Conservation (phyloP, 2,888 invertebrate species). For the Rosalia funebris region DNA sequence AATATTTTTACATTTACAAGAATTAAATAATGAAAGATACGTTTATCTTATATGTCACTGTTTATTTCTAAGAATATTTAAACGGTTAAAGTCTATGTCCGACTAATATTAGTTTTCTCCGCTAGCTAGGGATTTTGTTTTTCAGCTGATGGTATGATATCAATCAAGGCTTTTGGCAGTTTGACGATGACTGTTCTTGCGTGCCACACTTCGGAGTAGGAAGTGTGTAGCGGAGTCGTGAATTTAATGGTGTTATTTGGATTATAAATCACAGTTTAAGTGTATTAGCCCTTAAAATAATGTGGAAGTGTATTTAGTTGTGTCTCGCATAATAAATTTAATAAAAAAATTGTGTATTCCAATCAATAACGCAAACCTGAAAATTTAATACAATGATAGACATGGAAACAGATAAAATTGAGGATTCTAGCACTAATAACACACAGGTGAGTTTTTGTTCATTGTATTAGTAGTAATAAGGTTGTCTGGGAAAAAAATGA, state of each 20-base stretch:
- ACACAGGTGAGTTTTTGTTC: constrained; percentile 68
- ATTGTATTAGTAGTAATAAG: background rate
- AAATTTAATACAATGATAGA: constrained; percentile 70
- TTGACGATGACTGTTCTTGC: constrained; percentile 41
- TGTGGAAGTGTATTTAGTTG: constrained; percentile 39
- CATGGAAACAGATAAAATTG: constrained; percentile 94
- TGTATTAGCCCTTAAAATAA: constrained; percentile 31
- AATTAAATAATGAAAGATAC: too few relatives aligned
- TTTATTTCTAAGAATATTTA: too few relatives aligned
- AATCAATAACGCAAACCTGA: constrained; percentile 41
- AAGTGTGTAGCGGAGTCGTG: constrained; percentile 38
- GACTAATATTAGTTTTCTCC: background rate
- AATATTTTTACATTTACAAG: too few relatives aligned
- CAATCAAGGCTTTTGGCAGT: constrained; percentile 38
- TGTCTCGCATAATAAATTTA: constrained; percentile 10
- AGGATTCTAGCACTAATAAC: constrained; percentile 76
- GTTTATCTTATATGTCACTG: too few relatives aligned
- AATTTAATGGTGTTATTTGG: constrained; percentile 32
- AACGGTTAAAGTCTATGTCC: background rate
- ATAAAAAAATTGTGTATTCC: constrained; percentile 37
- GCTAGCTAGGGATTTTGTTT: constrained; percentile 15
- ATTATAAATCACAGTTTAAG: constrained; percentile 29
- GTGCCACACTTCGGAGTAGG: constrained; percentile 41
- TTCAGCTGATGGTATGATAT: constrained; percentile 25
- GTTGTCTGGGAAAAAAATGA: background rate